Evolutionary conservation across 53 echinoderm and acorn worm genomes (phyloP).

Genomic region (Pentamera pediparva): DNA sequence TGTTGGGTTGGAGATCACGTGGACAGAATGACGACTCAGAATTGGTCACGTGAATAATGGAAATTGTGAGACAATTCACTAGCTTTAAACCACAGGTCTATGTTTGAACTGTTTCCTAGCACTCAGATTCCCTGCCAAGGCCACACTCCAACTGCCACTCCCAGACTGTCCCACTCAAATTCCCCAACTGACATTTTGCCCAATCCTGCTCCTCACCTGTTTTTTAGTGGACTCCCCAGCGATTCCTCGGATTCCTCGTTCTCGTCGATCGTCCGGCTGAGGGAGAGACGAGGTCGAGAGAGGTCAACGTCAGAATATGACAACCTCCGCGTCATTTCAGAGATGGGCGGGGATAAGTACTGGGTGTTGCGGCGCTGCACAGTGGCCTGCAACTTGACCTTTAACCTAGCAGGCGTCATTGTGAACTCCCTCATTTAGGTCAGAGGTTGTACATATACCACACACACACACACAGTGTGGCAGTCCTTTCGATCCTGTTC

Average conservation of each 20-base stretch:
- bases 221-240: slow-evolving; percentile 55
- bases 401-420: neutral
- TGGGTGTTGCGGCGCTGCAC: slow-evolving; percentile 7
- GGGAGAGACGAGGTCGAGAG: slow-evolving; percentile 5
- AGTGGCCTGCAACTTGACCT: slow-evolving; percentile 15
- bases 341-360: slow-evolving; percentile 11
- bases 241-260: slow-evolving; percentile 66
- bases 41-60: no score
- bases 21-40: no score
- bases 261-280: slow-evolving; percentile 81
- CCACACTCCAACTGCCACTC: no score
- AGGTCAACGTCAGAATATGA: slow-evolving; percentile 28
- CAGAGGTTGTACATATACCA: neutral
- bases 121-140: no score
- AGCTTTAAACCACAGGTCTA: no score
- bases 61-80: no score
- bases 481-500: no score
- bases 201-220: slow-evolving; percentile 25
- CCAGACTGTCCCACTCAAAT: no score
- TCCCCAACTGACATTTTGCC: no score
- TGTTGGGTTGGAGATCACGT: no score
- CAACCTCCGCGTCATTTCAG: slow-evolving; percentile 8
- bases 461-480: no score
- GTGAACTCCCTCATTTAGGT: neutral
- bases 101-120: no score